Evolutionary conservation across 2,113 vertebrate species (phyloP), one percentile per base, ranked within the genome.

Genomic region (Trematomus loennbergii): DNA sequence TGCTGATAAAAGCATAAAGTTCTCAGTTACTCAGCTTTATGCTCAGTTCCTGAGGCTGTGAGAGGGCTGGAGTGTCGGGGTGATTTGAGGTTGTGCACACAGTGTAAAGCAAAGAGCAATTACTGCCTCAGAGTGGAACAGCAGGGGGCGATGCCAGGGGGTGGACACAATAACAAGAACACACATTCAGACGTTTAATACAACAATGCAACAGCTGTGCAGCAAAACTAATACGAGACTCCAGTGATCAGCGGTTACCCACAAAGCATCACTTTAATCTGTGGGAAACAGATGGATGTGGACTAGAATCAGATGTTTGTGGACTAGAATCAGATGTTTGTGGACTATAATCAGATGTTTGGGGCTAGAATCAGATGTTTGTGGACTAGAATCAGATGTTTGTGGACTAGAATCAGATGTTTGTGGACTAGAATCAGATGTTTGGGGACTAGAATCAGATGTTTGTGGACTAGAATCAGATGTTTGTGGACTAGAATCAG

Each of bases 161-260:
- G 43, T 57, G 72, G 85, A 80, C 81, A 80, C 75, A 76, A 84
- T 83, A 81, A 84, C 83, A 72, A n/a, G 18, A 74, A 85, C n/a
- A 65, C 45, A 49, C 57, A 15, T 52, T 74, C 75, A 17, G 58
- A 33, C 10, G 79, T 58, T 15, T 40, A 49, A 82, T 60, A 58
- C 78, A 84, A 86, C 81, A 86, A 84, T 60, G 58, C 79, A 36
- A 72, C 85, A 78, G 83, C 89, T 85, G 85, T 50, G 68, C 53
- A 17, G 61, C 20, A 54, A 69, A 71, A 36, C 72, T 71, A 33
- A 68, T 43, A 12, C 72, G 18, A 61, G 72, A 43, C 63, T 33
- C 5, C 40, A 73, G 69, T 76, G 72, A 25, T 48, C 29, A 33
- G 7, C 29, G 29, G 29, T 29, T 29, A 29, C 29, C 25, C 25